Percentiles rank a stretch among this genome's conserved stretches.
These are phyloP conservation scores for Drosophila bocqueti DNA, from an alignment of 1,140 invertebrate species.

Conservation along the genomic window DNA sequence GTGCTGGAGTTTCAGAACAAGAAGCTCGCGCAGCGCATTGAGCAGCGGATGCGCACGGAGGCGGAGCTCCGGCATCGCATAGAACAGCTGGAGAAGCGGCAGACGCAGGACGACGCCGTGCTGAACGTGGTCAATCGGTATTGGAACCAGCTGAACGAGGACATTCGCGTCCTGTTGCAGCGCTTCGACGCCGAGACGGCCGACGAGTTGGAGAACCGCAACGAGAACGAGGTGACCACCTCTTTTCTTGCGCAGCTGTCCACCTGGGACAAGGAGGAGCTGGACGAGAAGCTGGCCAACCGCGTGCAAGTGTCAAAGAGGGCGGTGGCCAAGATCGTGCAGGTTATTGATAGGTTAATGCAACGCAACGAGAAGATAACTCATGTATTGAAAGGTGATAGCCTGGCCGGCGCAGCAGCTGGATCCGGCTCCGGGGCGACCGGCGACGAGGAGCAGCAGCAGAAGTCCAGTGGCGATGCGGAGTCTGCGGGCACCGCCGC, in stretches of 20 bases:
- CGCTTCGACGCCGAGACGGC: slow-evolving; percentile 98
- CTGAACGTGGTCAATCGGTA: slow-evolving; percentile 99
- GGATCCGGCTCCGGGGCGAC: slow-evolving; percentile 42
- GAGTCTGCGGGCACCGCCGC: slow-evolving; percentile 27
- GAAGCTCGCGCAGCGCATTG: slow-evolving; percentile 96
- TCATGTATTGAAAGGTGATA: slow-evolving; percentile 93
- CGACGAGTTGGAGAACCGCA: slow-evolving; percentile 97
- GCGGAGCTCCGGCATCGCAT: slow-evolving; percentile 96
- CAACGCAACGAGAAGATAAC: slow-evolving; percentile 97
- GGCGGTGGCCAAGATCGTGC: slow-evolving; percentile 97
- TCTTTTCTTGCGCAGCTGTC: slow-evolving; percentile 98
- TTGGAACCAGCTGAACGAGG: slow-evolving; percentile 99
- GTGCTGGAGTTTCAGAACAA: slow-evolving; percentile 98
- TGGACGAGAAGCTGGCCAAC: slow-evolving; percentile 98
- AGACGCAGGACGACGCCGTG: slow-evolving; percentile 99
- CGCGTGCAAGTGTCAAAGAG: slow-evolving; percentile 96
- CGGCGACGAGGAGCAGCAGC: slow-evolving; percentile 25
- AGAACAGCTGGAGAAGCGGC: slow-evolving; percentile 98
- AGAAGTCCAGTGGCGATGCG: slow-evolving; percentile 41
- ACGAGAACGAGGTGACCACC: slow-evolving; percentile 98
- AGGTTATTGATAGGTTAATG: slow-evolving; percentile 97
- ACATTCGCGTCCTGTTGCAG: slow-evolving; percentile 96
- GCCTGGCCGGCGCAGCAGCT: slow-evolving; percentile 21
- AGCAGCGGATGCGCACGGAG: slow-evolving; percentile 95
- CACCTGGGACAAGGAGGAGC: slow-evolving; percentile 98